phyloP scores from a whole-genome alignment of 2,888 invertebrate species.

The Morpho achilles region DNA sequence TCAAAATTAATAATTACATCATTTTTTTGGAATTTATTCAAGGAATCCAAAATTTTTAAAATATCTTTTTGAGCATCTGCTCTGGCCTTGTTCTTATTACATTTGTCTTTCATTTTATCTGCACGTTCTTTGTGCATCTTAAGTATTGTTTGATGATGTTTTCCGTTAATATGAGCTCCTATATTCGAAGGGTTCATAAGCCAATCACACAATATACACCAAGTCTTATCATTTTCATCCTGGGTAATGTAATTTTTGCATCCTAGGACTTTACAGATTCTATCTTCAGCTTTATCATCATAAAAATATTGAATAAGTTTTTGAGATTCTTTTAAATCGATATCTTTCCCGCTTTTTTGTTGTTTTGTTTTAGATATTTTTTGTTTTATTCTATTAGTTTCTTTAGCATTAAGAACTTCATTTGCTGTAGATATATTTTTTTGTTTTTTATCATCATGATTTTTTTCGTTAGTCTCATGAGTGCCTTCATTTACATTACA shows the following conservation, averaged over 20 bases:
- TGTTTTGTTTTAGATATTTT: background rate
- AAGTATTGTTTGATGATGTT: constrained; percentile 35
- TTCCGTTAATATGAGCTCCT: constrained; percentile 24
- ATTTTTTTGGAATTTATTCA: constrained; percentile 36
- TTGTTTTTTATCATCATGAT: background rate
- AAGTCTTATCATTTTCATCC: constrained; percentile 22
- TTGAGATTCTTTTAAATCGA: background rate
- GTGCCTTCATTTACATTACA: background rate
- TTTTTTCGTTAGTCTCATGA: background rate
- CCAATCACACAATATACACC: constrained; percentile 38
- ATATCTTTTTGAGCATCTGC: background rate
- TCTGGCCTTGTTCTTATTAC: background rate
- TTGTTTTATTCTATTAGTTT: constrained; percentile 2
- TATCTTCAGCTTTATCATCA: constrained; percentile 22
- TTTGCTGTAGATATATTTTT: background rate
- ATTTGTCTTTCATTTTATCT: constrained; percentile 10
- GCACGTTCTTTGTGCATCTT: constrained; percentile 32
- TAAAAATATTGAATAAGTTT: constrained; percentile 6
- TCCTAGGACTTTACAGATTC: constrained; percentile 28
- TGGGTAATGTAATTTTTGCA: constrained; percentile 29
- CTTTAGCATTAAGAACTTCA: constrained; percentile 1
- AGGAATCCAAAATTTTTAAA: constrained; percentile 29
- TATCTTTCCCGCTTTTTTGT: background rate
- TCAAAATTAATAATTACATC: constrained; percentile 38
- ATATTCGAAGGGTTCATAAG: constrained; percentile 14